Base-by-base conservation (phyloP, 2,888 invertebrate species). In the Andrena flavipes region DNA sequence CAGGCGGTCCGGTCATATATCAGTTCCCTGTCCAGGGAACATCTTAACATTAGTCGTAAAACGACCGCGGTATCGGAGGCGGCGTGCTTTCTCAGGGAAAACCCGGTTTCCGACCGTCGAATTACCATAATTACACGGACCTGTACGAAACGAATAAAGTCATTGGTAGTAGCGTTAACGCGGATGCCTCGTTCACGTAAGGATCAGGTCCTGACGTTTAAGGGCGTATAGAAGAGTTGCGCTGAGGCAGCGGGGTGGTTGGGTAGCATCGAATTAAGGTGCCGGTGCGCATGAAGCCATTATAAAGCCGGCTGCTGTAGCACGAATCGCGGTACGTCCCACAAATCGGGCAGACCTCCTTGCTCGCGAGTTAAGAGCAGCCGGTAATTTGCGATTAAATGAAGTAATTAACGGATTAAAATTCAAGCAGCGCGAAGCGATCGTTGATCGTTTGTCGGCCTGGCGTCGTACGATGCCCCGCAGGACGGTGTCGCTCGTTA, bases 371-470 rank as follows among this genome's bases (percentile, higher is more conserved):
- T 85, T 85, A 84, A 84, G 84, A 82, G 68, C 79, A 74, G 72
- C 73, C 85, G 74, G 84, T 84, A 85, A 89, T 90, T 90, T 90
- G 86, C 89, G 88, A 90, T 90, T 89, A 88, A 91, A 90, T 90
- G 88, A 90, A 91, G 91, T 91, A 91, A 91, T 91, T 89, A 90
- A 87, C 83, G 86, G 85, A 90, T 92, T 91, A 88, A 91, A 91
- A 92, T 92, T 91, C 92, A 88, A 86, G 76, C 77, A 84, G 84
- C 90, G 90, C 86, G 75, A 77, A 78, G 73, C 80, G 78, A 48
- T 54, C 78, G 65, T 59, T 71, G 86, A 76, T 90, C 87, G 89
- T 91, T 91, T 90, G 91, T 90, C 91, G 88, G 89, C 80, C 56
- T 49, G 71, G 63, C 80, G 65, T 79, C 73, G 76, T 72, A 77